A percentile compares a stretch with the other conserved stretches of the same genome.
Conservation (phyloP, 2,113 vertebrate species). For the Grantiella picta region DNA sequence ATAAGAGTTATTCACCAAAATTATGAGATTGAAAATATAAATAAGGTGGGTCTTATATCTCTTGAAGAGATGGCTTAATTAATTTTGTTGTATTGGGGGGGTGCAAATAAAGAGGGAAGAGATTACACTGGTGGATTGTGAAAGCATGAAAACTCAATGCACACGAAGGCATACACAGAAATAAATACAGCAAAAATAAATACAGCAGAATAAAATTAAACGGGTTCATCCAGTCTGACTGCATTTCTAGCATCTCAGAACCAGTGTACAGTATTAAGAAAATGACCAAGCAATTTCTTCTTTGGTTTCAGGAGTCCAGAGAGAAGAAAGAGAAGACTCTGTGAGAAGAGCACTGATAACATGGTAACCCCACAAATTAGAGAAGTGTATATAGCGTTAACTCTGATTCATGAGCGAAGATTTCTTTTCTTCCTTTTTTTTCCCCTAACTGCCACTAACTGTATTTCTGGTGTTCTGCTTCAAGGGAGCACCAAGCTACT, state of each 20-base stretch:
- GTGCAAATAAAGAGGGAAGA: not conserved
- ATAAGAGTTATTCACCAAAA: not conserved
- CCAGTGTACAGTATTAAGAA: not conserved
- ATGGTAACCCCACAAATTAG: not conserved
- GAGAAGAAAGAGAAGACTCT: not conserved
- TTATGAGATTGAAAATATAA: not conserved
- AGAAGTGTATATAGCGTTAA: not conserved
- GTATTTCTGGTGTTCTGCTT: constrained; percentile 16
- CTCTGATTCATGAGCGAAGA: not conserved
- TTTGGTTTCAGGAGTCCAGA: not conserved
- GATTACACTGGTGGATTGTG: not conserved
- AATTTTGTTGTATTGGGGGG: not conserved
- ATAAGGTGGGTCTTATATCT: not conserved
- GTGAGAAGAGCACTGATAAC: not conserved
- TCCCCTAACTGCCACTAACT: constrained; percentile 22
- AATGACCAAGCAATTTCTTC: not conserved
- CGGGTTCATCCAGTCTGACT: not conserved
- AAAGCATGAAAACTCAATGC: not conserved
- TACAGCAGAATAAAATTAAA: not conserved
- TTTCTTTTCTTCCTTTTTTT: not conserved
- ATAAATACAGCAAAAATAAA: not conserved
- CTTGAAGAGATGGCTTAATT: not conserved
- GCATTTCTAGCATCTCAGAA: not conserved
- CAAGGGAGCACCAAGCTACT: not conserved
- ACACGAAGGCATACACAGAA: not conserved